Percentiles rank a stretch among this genome's conserved stretches.
These are phyloP conservation scores for Atopsyche davidsoni DNA, from an alignment of 1,140 invertebrate species.

Conservation along the genomic window DNA sequence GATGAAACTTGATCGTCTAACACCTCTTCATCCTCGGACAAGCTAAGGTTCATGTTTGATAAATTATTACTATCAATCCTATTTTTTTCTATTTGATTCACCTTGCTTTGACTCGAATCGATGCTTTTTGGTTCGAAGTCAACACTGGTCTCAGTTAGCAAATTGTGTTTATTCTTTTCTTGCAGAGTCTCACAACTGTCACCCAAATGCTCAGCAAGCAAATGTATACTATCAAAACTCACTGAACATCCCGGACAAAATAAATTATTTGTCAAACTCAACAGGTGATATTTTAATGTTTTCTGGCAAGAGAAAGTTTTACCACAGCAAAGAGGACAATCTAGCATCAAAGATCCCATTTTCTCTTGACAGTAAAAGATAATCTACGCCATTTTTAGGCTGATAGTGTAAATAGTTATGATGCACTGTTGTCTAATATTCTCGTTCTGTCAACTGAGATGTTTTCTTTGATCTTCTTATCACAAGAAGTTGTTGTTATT, in stretches of 20 bases:
- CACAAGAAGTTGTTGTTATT: too few species aligned
- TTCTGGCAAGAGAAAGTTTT: slow-evolving; percentile 52
- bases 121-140: slow-evolving; percentile 2
- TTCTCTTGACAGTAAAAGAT: slow-evolving; percentile 21
- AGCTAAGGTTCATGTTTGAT: slow-evolving; percentile 4
- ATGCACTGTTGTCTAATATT: too few species aligned
- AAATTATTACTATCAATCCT: not conserved
- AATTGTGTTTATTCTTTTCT: too few species aligned
- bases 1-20: slow-evolving; percentile 1
- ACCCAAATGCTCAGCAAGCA: slow-evolving; percentile 44
- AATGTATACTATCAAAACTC: slow-evolving; percentile 38
- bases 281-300: slow-evolving; percentile 54
- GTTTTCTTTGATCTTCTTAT: too few species aligned
- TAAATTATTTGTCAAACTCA: slow-evolving; percentile 53
- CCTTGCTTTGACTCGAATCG: slow-evolving; percentile 5
- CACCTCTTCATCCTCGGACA: not conserved
- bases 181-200: slow-evolving; percentile 31
- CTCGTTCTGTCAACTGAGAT: too few species aligned
- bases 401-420: too few species aligned
- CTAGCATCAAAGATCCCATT: slow-evolving; percentile 49
- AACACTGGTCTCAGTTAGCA: too few species aligned
- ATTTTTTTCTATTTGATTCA: slow-evolving; percentile 8
- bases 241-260: slow-evolving; percentile 53
- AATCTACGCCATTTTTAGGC: slow-evolving; percentile 17
- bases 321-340: slow-evolving; percentile 59